Evolutionary conservation across 2,888 invertebrate genomes (phyloP).

Genomic region (Orgyia antiqua): DNA sequence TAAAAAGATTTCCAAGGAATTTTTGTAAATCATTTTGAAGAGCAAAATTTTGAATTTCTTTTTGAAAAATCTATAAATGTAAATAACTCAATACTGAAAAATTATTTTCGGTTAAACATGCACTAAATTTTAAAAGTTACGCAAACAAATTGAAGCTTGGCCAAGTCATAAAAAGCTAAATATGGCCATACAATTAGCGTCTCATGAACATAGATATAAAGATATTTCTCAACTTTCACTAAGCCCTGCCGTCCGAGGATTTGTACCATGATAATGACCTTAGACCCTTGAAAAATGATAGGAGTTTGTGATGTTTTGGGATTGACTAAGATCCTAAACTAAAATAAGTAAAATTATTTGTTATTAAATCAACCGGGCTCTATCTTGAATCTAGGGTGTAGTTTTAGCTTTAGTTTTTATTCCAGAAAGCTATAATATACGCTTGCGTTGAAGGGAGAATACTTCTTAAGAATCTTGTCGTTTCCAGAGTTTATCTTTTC

Average conservation of each 20-base stretch:
- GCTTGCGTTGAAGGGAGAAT: no score
- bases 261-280: constrained; percentile 37
- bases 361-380: no score
- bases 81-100: constrained; percentile 1
- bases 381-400: no score
- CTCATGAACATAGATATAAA: constrained; percentile 38
- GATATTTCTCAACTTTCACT: constrained; percentile 45
- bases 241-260: constrained; percentile 74
- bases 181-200: constrained; percentile 60
- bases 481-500: no score
- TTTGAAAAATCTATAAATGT: background rate
- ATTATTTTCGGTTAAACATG: constrained; percentile 36
- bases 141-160: constrained; percentile 69
- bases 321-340: constrained; percentile 22
- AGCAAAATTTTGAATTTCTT: no score
- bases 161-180: constrained; percentile 71
- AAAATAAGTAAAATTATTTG: no score
- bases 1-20: no score
- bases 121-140: constrained; percentile 46
- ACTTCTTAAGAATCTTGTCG: no score
- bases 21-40: no score
- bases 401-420: no score
- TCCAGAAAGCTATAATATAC: no score
- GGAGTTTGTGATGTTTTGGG: constrained; percentile 18
- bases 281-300: constrained; percentile 23